Conservation (phyloP, 2,113 vertebrate species). For the Chloropsis hardwickii region DNA sequence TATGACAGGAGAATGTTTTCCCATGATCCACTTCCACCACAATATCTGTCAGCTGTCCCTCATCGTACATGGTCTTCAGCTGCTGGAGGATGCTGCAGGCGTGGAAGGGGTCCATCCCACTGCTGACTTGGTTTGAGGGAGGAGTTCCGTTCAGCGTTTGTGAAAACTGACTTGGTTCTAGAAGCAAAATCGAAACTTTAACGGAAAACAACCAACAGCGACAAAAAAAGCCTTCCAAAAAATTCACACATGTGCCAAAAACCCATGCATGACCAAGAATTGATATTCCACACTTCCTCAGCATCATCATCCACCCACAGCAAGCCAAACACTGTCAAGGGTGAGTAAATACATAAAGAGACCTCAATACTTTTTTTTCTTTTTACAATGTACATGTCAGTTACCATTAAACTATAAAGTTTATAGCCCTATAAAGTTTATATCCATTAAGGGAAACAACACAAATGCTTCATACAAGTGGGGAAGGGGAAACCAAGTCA, state of each 20-base stretch:
- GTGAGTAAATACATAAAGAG: neutral
- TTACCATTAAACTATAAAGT: neutral
- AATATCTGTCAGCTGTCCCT: slow-evolving; percentile 96
- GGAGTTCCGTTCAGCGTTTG: slow-evolving; percentile 91
- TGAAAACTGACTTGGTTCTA: slow-evolving; percentile 94
- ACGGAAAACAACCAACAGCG: neutral
- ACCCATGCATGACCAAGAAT: accelerated
- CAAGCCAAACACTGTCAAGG: neutral
- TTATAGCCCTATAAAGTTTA: neutral
- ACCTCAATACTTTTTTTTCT: neutral
- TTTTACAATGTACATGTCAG: neutral
- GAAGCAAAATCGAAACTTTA: slow-evolving; percentile 41
- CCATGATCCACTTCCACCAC: slow-evolving; percentile 97
- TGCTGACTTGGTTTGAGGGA: slow-evolving; percentile 80
- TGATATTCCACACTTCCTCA: neutral
- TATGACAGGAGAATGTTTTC: slow-evolving; percentile 94
- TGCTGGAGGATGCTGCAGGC: slow-evolving; percentile 96
- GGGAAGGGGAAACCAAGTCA: neutral
- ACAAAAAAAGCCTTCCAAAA: neutral
- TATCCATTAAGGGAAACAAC: neutral
- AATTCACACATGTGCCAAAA: accelerated
- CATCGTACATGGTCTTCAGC: slow-evolving; percentile 96
- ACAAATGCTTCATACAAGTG: neutral
- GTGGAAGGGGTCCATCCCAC: slow-evolving; percentile 90
- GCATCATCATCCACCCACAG: neutral